Conservation (phyloP, 2,888 invertebrate species). For the Linnaemya tessellans region DNA sequence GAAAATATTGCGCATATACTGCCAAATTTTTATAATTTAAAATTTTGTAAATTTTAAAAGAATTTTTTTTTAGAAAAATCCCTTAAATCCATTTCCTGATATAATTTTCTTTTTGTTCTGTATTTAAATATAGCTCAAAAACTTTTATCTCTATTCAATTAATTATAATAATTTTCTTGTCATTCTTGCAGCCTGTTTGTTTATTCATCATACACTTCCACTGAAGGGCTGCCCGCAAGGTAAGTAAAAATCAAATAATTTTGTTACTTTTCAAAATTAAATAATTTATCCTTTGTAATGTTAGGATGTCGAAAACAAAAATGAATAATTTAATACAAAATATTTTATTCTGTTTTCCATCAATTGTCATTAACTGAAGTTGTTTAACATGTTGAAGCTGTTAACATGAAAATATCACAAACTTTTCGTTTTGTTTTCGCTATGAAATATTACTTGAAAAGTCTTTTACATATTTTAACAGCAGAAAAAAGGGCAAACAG, state of each 20-base stretch:
- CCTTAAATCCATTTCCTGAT: too few species aligned
- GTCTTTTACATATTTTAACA: background rate
- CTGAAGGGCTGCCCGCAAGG: background rate
- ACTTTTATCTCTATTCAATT: background rate
- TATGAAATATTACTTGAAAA: background rate
- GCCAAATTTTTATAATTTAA: too few species aligned
- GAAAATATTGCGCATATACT: too few species aligned
- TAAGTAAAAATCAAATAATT: background rate
- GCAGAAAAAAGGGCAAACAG: too few species aligned
- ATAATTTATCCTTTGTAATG: background rate
- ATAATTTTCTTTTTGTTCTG: too few species aligned
- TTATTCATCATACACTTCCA: background rate
- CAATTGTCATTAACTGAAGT: slow-evolving; percentile 19
- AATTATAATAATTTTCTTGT: background rate
- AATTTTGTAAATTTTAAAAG: too few species aligned
- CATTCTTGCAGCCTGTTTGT: background rate
- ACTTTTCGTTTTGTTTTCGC: background rate
- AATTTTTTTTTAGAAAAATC: too few species aligned
- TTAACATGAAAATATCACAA: slow-evolving; percentile 13
- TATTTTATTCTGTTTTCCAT: slow-evolving; percentile 18
- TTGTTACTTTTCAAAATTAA: background rate
- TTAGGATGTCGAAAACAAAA: background rate
- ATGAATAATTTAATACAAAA: background rate
- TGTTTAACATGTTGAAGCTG: background rate
- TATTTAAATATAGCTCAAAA: background rate